Evolutionary conservation across 1,140 invertebrate genomes (phyloP).

Genomic region (Mya arenaria): DNA sequence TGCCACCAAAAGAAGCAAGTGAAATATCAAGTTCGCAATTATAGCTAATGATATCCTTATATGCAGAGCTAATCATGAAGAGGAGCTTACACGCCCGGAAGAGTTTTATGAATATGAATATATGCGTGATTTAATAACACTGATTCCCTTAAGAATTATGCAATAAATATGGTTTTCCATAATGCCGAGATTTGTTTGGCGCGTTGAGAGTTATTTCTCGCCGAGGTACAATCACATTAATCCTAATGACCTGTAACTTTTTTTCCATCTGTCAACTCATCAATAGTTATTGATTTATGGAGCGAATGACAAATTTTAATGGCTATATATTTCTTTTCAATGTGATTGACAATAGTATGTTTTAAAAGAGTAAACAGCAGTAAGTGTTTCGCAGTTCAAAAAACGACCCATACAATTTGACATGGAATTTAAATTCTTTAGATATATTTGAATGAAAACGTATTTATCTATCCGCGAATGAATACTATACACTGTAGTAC

Average conservation of each 20-base stretch:
- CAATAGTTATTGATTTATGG: constrained; percentile 57
- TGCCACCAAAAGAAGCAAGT: no score
- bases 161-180: no score
- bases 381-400: constrained; percentile 24
- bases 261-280: constrained; percentile 47
- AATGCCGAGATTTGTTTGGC: no score
- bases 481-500: no score
- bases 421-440: constrained; percentile 37
- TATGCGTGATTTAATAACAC: background rate
- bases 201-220: no score
- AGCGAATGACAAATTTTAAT: constrained; percentile 56
- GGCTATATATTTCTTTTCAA: constrained; percentile 43
- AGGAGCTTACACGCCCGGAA: no score
- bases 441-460: no score
- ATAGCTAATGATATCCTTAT: no score
- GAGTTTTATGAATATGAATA: background rate
- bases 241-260: constrained; percentile 26
- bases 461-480: no score
- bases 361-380: constrained; percentile 34
- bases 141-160: background rate
- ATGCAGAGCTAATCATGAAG: no score
- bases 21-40: no score
- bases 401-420: constrained; percentile 26
- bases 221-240: no score
- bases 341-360: constrained; percentile 38